phyloP scores from a whole-genome alignment of 2,113 vertebrate genomes.

The Tupaia chinensis region DNA sequence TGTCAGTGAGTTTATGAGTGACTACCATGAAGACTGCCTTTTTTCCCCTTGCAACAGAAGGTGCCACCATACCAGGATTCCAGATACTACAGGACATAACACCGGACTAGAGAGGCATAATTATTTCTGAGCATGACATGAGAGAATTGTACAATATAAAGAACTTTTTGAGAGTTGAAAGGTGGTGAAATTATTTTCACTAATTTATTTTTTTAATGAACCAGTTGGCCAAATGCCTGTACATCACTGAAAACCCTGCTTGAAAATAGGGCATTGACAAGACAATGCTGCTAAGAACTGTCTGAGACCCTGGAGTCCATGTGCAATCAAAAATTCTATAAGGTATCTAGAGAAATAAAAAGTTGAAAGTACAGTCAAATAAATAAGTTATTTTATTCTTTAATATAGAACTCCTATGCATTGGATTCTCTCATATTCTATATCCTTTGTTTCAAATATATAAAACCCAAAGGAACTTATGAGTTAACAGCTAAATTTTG shows the following conservation, averaged over 20 bases:
- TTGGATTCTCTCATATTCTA: neutral
- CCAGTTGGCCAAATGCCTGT: neutral
- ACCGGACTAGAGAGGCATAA: neutral
- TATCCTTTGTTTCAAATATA: conserved; percentile 23
- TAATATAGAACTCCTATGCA: neutral
- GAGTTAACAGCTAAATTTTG: neutral
- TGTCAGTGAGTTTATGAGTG: neutral
- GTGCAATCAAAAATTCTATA: neutral
- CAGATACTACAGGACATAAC: neutral
- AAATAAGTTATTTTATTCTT: conserved; percentile 18
- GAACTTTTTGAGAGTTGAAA: neutral
- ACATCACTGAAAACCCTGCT: neutral
- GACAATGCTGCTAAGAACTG: neutral
- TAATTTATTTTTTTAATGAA: neutral
- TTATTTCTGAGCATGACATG: neutral
- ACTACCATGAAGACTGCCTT: neutral
- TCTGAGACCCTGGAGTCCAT: neutral
- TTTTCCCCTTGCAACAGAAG: neutral
- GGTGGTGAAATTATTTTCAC: neutral
- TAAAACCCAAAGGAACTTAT: neutral
- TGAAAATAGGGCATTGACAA: neutral
- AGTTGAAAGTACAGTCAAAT: conserved; percentile 20
- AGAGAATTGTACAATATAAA: neutral
- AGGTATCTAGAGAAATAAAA: conserved; percentile 5
- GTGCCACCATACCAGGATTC: neutral